These are phyloP conservation scores for Ctenopoma kingsleyae DNA, from an alignment of 2,797 vertebrate species.

Conservation along the genomic window DNA sequence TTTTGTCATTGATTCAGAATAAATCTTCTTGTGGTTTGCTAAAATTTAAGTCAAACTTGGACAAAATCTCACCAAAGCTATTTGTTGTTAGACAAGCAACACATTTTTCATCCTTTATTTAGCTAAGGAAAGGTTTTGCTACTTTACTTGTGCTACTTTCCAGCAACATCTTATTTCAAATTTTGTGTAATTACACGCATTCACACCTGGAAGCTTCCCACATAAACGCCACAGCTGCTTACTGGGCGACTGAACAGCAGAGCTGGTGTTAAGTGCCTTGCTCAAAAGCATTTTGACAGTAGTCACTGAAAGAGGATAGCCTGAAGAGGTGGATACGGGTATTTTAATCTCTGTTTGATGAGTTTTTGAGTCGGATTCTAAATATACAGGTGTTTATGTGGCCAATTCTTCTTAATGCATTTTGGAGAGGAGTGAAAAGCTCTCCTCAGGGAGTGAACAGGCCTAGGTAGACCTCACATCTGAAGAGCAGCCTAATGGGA, in stretches of 20 bases:
- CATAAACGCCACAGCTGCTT: constrained; percentile 30
- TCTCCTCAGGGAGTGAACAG: constrained; percentile 73
- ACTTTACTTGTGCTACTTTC: constrained; percentile 16
- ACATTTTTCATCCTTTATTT: constrained; percentile 33
- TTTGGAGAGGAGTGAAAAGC: constrained; percentile 74
- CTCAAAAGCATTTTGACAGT: constrained; percentile 30
- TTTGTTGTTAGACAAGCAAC: constrained; percentile 13
- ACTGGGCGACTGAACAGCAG: constrained; percentile 3
- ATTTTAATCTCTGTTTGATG: constrained; percentile 12
- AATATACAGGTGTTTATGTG: constrained; percentile 68
- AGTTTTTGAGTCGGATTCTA: constrained; percentile 24
- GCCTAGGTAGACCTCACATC: constrained; percentile 78
- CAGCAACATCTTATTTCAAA: constrained; percentile 26
- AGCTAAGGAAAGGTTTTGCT: constrained; percentile 31
- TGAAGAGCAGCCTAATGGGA: constrained; percentile 82
- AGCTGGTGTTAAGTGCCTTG: constrained; percentile 31
- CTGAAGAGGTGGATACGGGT: constrained; percentile 3
- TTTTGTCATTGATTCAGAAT: constrained; percentile 45
- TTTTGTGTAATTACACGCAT: constrained; percentile 38
- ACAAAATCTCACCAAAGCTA: constrained; percentile 17
- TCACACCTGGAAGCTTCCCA: constrained; percentile 36
- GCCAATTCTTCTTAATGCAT: constrained; percentile 66
- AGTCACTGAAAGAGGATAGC: constrained; percentile 4
- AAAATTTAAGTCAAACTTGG: constrained; percentile 32
- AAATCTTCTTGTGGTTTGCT: constrained; percentile 45